Base-by-base conservation (phyloP, 2,797 vertebrate genomes). In the Hyperoplus lanceolatus region DNA sequence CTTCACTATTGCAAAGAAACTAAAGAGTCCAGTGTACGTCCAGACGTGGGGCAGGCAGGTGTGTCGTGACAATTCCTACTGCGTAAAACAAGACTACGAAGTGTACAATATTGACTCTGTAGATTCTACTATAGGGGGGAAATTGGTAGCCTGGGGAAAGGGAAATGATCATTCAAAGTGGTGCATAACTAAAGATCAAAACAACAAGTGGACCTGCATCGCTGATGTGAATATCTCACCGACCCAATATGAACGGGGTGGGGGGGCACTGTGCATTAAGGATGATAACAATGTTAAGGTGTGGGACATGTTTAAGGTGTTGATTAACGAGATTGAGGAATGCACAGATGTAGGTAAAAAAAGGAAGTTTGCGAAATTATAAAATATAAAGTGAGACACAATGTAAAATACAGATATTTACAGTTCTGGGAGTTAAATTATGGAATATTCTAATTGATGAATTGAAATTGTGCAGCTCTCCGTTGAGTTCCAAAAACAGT, bases 41-140 rank as follows among this genome's bases (percentile, higher is more conserved):
- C 74, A 77, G 63, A 59, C 11, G 3, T 75, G 73, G 73, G 41
- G 71, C 42, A 7, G 57, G 15, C 73, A 75, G 50, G 0, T 0
- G 1, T 8, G 0, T 5, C 8, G 73, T 0, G 0, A 0, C 9
- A 3, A 7, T 18, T 56, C 65, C 49, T 43, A 42, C 11, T 76
- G 74, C 14, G 1, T 1, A 42, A 1, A 3, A 2, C 4, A 9
- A 0, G 2, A 8, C 9, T 8, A 18, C 4, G 41, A 55, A 13
- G 58, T 76, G 1, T 1, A 11, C 9, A 76, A 49, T 11, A 42
- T 69, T 21, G 0, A 14, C 4, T 5, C 0, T 29, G 1, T 70
- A 46, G 1, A 3, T 0, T 38, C 15, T 43, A 4, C 0, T 6
- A n/a, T n/a, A n/a, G n/a, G n/a, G n/a, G n/a, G n/a, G n/a, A n/a